Conservation (phyloP, 2,113 vertebrate genomes). For the Montifringilla adamsi region DNA sequence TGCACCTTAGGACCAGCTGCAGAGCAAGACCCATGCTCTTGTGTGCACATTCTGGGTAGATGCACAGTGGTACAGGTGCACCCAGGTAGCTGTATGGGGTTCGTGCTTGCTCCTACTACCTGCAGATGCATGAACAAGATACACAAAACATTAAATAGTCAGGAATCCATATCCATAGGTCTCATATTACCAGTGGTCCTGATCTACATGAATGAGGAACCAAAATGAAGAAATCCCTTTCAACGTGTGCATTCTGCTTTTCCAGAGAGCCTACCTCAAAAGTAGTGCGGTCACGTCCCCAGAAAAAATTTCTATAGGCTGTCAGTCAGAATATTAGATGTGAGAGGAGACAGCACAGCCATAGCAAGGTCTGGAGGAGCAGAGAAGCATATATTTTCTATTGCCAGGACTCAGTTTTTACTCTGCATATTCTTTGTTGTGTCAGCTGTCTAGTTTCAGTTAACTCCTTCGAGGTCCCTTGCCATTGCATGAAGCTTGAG, state of each 20-base stretch:
- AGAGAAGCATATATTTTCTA: neutral
- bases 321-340: neutral
- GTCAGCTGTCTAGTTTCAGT: neutral
- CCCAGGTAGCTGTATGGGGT: neutral
- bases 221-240: neutral
- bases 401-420: neutral
- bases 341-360: neutral
- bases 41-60: neutral
- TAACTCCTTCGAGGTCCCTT: neutral
- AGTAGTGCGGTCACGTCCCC: neutral
- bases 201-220: neutral
- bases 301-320: neutral
- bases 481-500: neutral
- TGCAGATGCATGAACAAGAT: neutral
- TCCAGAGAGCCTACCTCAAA: neutral
- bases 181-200: no score
- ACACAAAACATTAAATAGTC: neutral
- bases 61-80: neutral
- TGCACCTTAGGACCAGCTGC: fast-evolving
- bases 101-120: neutral
- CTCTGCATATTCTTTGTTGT: neutral
- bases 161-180: neutral
- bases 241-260: neutral
- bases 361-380: neutral
- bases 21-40: neutral